A percentile compares a stretch with the other conserved stretches of the same genome.
Conservation (phyloP, 1,140 invertebrate species). For the Drosophila pseudoananassae region DNA sequence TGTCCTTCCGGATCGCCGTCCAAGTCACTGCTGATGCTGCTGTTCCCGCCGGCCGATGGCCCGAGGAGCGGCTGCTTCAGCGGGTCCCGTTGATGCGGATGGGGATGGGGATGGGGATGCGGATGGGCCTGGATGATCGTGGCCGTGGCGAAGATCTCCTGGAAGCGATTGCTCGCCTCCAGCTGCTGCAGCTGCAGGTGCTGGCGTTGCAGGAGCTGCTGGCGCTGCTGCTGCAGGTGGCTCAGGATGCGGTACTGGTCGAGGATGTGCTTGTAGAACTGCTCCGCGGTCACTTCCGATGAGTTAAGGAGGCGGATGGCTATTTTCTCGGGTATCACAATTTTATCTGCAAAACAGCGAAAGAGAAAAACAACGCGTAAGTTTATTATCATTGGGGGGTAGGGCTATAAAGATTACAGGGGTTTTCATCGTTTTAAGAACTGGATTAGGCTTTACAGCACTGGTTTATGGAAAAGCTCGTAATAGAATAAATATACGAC, state of each 20-base stretch:
- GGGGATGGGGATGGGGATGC: slow-evolving; percentile 47
- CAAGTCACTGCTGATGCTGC: slow-evolving; percentile 19
- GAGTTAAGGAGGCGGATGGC: slow-evolving; percentile 81
- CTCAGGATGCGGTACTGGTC: slow-evolving; percentile 80
- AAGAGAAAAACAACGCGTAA: not conserved
- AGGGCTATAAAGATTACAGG: not conserved
- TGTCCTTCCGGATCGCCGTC: slow-evolving; percentile 28
- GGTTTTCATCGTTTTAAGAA: not conserved
- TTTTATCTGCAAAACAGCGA: slow-evolving; percentile 70
- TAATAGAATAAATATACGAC: too few species aligned
- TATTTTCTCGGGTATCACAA: slow-evolving; percentile 84
- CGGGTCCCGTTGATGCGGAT: slow-evolving; percentile 56
- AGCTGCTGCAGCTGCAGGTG: slow-evolving; percentile 78
- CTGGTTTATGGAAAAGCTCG: too few species aligned
- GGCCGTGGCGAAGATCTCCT: slow-evolving; percentile 79
- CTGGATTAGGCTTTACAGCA: not conserved
- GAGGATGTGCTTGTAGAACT: slow-evolving; percentile 82
- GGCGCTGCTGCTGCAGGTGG: slow-evolving; percentile 72
- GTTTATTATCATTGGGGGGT: not conserved
- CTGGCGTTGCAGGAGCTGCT: slow-evolving; percentile 76
- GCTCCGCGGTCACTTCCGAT: slow-evolving; percentile 81
- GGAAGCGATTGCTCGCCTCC: slow-evolving; percentile 77
- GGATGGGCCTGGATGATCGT: slow-evolving; percentile 80
- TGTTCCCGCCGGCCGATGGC: slow-evolving; percentile 13
- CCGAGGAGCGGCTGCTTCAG: slow-evolving; percentile 47